These are phyloP conservation scores for Vanacampus margaritifer DNA, from an alignment of 2,113 vertebrate species.

Conservation along the genomic window DNA sequence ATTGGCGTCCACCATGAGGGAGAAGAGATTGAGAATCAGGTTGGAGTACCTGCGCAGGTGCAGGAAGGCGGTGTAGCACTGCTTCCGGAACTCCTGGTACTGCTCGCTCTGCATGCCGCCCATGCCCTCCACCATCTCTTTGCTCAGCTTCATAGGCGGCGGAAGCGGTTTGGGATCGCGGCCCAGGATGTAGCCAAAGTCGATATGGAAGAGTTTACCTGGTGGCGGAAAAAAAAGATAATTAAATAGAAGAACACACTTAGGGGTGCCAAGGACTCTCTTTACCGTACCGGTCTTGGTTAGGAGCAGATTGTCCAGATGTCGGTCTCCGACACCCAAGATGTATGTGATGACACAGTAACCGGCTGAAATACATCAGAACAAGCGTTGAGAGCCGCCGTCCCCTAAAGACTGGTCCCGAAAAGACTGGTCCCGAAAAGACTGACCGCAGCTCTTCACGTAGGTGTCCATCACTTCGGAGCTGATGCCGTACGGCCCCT, in stretches of 20 bases:
- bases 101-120: constrained; percentile 97
- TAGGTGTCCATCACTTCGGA: constrained; percentile 98
- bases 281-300: constrained; percentile 83
- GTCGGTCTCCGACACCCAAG: constrained; percentile 94
- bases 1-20: constrained; percentile 98
- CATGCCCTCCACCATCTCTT: constrained; percentile 99
- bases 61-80: constrained; percentile 97
- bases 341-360: constrained; percentile 99
- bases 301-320: constrained; percentile 94
- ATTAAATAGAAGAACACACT: not conserved
- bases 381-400: not conserved
- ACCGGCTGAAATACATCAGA: constrained; percentile 76
- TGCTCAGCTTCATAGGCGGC: constrained; percentile 98
- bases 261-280: not conserved
- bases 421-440: constrained; percentile 43
- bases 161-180: constrained; percentile 96
- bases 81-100: constrained; percentile 98
- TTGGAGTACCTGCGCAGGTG: constrained; percentile 97
- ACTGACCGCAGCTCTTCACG: constrained; percentile 97
- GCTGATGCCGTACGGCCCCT: constrained; percentile 93
- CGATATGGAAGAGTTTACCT: constrained; percentile 99
- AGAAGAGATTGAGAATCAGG: constrained; percentile 97
- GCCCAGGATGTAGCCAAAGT: constrained; percentile 97
- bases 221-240: constrained; percentile 2
- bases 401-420: not conserved